Evolutionary conservation across 2,113 vertebrate genomes (phyloP).

Genomic region (Xenopus laevis): DNA sequence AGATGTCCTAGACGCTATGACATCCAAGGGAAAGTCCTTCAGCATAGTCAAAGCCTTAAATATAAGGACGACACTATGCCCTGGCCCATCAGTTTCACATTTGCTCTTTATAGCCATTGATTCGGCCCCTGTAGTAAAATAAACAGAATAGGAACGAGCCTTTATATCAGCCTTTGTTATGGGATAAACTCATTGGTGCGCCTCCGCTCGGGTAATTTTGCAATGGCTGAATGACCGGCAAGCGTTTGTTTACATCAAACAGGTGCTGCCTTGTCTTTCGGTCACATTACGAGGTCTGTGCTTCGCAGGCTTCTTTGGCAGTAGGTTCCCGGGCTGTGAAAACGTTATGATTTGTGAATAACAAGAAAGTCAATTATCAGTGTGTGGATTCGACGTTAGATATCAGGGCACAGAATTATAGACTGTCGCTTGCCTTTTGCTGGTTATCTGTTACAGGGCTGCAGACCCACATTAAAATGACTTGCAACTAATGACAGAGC

Average conservation of each 20-base stretch:
- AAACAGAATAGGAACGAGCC: no score
- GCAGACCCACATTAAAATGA: slow-evolving; percentile 52
- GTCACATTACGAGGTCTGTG: slow-evolving; percentile 8
- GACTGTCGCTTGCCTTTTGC: slow-evolving; percentile 40
- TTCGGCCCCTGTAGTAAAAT: no score
- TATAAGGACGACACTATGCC: no score
- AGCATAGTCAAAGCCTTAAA: no score
- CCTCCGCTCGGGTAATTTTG: background rate
- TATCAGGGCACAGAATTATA: slow-evolving; percentile 44
- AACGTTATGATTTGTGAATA: slow-evolving; percentile 49
- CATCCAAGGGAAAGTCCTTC: no score
- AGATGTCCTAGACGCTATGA: no score
- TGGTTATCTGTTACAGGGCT: slow-evolving; percentile 45
- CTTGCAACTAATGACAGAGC: slow-evolving; percentile 48
- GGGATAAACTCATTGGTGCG: background rate
- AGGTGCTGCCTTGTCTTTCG: slow-evolving; percentile 37
- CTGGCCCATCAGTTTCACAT: no score
- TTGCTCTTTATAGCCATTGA: no score
- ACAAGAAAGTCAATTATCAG: slow-evolving; percentile 50
- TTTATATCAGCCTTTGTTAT: no score
- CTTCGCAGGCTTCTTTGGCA: slow-evolving; percentile 6
- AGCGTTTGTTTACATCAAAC: slow-evolving; percentile 26
- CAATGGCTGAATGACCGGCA: slow-evolving; percentile 32
- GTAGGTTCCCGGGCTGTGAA: background rate
- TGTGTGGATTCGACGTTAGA: slow-evolving; percentile 22